These are phyloP conservation scores for Eupsilia transversa DNA, from an alignment of 2,888 invertebrate species.

Conservation along the genomic window DNA sequence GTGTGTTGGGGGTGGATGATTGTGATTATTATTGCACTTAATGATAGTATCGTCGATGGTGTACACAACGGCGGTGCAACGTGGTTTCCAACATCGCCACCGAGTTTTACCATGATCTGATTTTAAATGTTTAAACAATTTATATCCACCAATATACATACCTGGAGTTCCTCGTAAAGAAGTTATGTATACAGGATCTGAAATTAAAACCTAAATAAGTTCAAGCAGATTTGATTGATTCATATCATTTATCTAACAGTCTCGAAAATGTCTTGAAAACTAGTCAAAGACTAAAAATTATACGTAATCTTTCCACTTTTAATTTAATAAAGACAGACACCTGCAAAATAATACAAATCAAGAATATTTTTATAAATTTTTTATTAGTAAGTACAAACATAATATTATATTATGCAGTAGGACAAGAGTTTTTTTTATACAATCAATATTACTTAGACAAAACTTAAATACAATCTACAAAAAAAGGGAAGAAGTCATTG, in stretches of 20 bases:
- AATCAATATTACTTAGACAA: too few species aligned
- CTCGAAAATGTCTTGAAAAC: not conserved
- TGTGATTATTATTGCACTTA: slow-evolving; percentile 11
- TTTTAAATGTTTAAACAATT: slow-evolving; percentile 11
- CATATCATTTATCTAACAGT: not conserved
- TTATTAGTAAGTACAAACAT: too few species aligned
- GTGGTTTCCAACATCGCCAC: slow-evolving; percentile 8
- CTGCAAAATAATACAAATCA: too few species aligned
- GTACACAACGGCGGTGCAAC: slow-evolving; percentile 14
- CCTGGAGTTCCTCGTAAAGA: slow-evolving; percentile 6
- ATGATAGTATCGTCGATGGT: not conserved
- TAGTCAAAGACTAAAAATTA: not conserved
- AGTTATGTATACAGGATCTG: slow-evolving; percentile 10
- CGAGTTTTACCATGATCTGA: slow-evolving; percentile 3
- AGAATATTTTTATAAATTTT: too few species aligned
- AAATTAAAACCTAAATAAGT: not conserved
- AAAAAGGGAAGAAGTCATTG: too few species aligned
- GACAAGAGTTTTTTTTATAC: too few species aligned
- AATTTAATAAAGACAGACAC: too few species aligned
- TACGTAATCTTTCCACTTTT: too few species aligned
- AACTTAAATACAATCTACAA: too few species aligned
- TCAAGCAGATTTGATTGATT: not conserved
- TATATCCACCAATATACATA: slow-evolving; percentile 15
- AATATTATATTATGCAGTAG: too few species aligned
- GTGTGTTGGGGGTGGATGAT: not conserved